Evolutionary conservation across 2,113 vertebrate species (phyloP).

Genomic region (Malaclemys terrapin): DNA sequence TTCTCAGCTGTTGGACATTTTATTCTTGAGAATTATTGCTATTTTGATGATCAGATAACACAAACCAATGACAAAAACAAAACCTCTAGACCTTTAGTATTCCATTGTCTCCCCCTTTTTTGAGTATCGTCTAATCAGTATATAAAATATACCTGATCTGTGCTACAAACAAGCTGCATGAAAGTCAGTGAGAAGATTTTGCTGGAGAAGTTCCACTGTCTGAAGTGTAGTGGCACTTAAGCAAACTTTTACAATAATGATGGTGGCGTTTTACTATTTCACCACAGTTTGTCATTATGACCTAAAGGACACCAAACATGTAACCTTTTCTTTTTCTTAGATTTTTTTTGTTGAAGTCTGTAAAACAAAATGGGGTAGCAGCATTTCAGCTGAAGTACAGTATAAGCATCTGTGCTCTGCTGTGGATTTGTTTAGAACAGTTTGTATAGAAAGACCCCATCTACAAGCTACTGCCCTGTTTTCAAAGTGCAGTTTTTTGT

Average conservation of each 20-base stretch:
- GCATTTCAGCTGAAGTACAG: conserved; percentile 69
- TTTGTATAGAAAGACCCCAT: conserved; percentile 74
- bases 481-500: conserved; percentile 64
- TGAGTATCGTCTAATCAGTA: conserved; percentile 60
- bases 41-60: conserved; percentile 70
- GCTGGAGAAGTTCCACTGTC: conserved; percentile 62
- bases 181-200: conserved; percentile 68
- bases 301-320: conserved; percentile 73
- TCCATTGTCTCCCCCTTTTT: conserved; percentile 51
- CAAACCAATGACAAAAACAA: conserved; percentile 68
- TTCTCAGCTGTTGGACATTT: conserved; percentile 79
- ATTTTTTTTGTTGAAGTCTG: conserved; percentile 72
- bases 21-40: conserved; percentile 74
- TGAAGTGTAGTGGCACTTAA: conserved; percentile 59
- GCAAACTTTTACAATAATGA: conserved; percentile 76
- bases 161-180: conserved; percentile 72
- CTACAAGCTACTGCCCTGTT: conserved; percentile 58
- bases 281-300: conserved; percentile 67
- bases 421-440: conserved; percentile 65
- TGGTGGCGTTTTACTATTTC: conserved; percentile 68
- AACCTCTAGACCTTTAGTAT: conserved; percentile 75
- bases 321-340: conserved; percentile 63
- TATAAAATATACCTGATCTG: conserved; percentile 62
- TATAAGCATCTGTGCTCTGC: conserved; percentile 70
- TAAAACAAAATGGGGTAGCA: conserved; percentile 71